Conservation (phyloP, 2,797 vertebrate genomes). For the Moxostoma hubbsi region DNA sequence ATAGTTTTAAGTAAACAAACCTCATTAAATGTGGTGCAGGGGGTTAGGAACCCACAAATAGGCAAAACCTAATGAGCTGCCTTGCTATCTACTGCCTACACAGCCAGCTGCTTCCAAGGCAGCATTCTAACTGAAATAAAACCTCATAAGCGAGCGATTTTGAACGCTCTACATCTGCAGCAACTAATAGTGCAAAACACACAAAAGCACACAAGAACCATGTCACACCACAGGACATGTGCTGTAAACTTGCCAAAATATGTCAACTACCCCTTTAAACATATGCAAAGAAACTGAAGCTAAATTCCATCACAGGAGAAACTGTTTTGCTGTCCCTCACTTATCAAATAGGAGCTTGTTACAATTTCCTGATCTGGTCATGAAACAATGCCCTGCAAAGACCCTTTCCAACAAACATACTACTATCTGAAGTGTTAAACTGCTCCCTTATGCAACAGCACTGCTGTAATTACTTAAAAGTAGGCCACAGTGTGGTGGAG, state of each 20-base stretch:
- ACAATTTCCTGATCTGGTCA: conserved; percentile 2
- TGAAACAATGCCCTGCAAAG: neutral
- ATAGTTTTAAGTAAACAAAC: conserved; percentile 5
- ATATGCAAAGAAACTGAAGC: neutral
- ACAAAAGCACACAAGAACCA: too few relatives aligned
- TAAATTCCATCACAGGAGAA: neutral
- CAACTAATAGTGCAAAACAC: too few relatives aligned
- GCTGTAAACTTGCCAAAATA: too few relatives aligned
- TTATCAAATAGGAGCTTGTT: neutral
- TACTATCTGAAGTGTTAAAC: neutral
- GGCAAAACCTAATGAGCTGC: neutral
- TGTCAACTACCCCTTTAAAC: too few relatives aligned
- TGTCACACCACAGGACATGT: too few relatives aligned
- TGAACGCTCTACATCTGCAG: too few relatives aligned
- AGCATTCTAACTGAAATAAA: too few relatives aligned
- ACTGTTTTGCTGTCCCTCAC: too few relatives aligned
- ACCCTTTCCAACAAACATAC: neutral
- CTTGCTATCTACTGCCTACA: too few relatives aligned
- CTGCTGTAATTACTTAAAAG: neutral
- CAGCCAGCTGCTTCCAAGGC: too few relatives aligned
- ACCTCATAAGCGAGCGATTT: too few relatives aligned
- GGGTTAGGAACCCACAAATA: neutral
- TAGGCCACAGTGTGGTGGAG: neutral
- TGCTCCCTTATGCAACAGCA: neutral
- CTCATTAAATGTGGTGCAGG: neutral